Conservation (phyloP, 2,797 vertebrate genomes). For the Alosa sapidissima region DNA sequence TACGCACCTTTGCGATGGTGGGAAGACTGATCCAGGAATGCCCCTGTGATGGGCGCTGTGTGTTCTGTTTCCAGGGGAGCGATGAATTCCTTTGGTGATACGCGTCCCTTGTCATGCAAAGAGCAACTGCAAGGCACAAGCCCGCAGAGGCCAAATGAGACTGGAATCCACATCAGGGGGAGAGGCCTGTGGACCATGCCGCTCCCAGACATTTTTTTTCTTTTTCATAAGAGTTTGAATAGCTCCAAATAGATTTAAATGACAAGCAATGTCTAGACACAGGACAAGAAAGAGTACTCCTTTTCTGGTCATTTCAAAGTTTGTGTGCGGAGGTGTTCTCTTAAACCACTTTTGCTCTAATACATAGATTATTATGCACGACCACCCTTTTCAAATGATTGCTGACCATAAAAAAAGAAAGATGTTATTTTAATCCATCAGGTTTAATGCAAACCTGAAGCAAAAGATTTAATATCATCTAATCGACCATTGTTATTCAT, state of each 20-base stretch:
- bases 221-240: conserved; percentile 37
- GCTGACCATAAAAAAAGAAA: conserved; percentile 54
- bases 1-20: conserved; percentile 77
- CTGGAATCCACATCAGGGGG: conserved; percentile 73
- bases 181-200: conserved; percentile 59
- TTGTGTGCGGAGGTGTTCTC: conserved; percentile 2
- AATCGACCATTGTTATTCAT: conserved; percentile 82
- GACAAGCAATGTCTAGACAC: conserved; percentile 28
- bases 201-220: conserved; percentile 28
- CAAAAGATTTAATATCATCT: conserved; percentile 76
- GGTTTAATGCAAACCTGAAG: conserved; percentile 70
- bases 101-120: conserved; percentile 80
- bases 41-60: conserved; percentile 59
- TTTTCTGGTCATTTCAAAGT: not conserved
- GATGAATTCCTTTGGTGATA: conserved; percentile 64
- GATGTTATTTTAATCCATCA: conserved; percentile 57
- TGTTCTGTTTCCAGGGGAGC: conserved; percentile 69
- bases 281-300: conserved; percentile 32
- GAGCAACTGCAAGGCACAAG: conserved; percentile 60
- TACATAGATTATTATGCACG: conserved; percentile 48
- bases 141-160: conserved; percentile 71
- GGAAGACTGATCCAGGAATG: conserved; percentile 63
- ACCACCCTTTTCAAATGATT: conserved; percentile 51
- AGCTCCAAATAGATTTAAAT: conserved; percentile 30
- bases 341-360: conserved; percentile 8